Evolutionary conservation across 2,888 invertebrate genomes (phyloP), one percentile per base, ranked within the genome.

Genomic region (Hirtodrosophila trivittata): DNA sequence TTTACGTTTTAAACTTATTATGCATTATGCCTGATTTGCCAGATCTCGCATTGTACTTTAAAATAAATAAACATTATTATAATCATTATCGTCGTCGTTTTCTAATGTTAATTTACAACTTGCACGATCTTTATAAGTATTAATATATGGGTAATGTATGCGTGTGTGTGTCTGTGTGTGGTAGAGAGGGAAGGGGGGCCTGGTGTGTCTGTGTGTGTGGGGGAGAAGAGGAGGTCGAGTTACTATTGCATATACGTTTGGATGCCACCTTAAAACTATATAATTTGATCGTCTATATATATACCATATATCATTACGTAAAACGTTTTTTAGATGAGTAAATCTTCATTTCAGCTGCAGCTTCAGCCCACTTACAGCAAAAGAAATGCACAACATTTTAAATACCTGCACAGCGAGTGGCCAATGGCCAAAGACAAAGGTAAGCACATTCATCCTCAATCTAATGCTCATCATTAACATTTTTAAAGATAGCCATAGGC

Each of bases 241-340:
- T 50, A 49, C n/a, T n/a, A n/a, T n/a, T 59, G 59, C 54, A 64
- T 38, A 62, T 54, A 58, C 38, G 46, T 32, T 10, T 16, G 28
- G 52, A 74, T 83, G 77, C 66, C 64, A 51, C n/a, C 68, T 80
- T 80, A 81, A 66, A 51, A 39, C 78, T 80, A 80, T 33, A 59
- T 63, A 81, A 80, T 80, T 84, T 80, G 80, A 81, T 84, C 80
- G 75, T 81, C 75, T 77, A 71, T 76, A 56, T 71, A 71, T 77
- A 41, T 49, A 63, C 66, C 6, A 25, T 25, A 25, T 71, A 71
- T 80, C 42, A 49, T 65, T 66, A 67, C 58, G 64, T 72, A 69
- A 69, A 69, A 72, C 46, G 45, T 54, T 57, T 64, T 47, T 59
- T 68, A 37, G n/a, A 49, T 71, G 73, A 73, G 73, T 67, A 63